These are phyloP conservation scores for Etia nguti DNA, from an alignment of 2,113 vertebrate genomes.

Conservation along the genomic window DNA sequence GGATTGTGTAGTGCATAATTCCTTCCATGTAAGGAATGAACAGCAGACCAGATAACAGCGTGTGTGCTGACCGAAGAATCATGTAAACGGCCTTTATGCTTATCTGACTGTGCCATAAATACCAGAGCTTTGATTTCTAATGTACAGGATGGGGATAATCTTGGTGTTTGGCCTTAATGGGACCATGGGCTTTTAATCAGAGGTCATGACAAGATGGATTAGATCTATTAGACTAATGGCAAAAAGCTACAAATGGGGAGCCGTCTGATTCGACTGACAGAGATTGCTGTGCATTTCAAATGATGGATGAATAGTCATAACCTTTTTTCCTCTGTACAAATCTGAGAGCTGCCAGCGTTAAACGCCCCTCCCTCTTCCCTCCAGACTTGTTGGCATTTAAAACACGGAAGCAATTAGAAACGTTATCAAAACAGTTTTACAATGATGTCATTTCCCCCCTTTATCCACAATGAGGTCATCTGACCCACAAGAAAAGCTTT, in stretches of 20 bases:
- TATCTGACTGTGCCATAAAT: conserved; percentile 46
- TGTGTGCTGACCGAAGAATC: neutral
- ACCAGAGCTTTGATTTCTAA: conserved; percentile 56
- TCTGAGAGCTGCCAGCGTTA: conserved; percentile 37
- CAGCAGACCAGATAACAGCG: conserved; percentile 22
- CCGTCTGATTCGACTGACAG: conserved; percentile 28
- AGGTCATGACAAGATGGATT: conserved; percentile 65
- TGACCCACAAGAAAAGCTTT: conserved; percentile 35
- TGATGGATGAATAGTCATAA: conserved; percentile 61
- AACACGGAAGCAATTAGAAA: conserved; percentile 68
- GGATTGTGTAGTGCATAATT: conserved; percentile 25
- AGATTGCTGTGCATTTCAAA: conserved; percentile 39
- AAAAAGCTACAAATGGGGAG: conserved; percentile 52
- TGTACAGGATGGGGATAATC: conserved; percentile 61
- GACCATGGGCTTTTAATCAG: conserved; percentile 51
- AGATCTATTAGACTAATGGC: conserved; percentile 59
- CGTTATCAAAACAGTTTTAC: conserved; percentile 59
- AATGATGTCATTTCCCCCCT: conserved; percentile 56
- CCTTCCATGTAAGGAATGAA: conserved; percentile 39
- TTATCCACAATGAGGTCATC: conserved; percentile 53
- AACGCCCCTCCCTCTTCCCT: neutral
- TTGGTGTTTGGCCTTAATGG: conserved; percentile 48
- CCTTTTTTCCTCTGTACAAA: conserved; percentile 23
- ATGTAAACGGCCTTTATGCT: conserved; percentile 16
- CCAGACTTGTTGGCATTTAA: conserved; percentile 42